phyloP scores from a whole-genome alignment of 2,113 vertebrate species.

The Phoxinus phoxinus region DNA sequence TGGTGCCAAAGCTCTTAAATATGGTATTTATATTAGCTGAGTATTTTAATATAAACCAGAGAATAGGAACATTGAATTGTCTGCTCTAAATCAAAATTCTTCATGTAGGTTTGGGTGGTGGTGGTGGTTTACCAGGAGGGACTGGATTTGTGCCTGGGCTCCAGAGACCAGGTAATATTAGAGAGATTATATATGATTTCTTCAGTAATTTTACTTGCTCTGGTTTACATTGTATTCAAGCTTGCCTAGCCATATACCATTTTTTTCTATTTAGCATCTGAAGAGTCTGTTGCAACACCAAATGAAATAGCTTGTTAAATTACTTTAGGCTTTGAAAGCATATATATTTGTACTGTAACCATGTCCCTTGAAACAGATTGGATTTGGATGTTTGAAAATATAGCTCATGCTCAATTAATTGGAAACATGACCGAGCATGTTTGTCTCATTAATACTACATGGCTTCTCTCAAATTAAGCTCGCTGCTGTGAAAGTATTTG shows the following conservation, averaged over 20 bases:
- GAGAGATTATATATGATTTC: not conserved
- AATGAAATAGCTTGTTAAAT: not conserved
- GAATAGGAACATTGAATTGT: not conserved
- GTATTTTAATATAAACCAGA: not conserved
- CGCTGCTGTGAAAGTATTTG: not conserved
- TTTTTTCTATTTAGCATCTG: not conserved
- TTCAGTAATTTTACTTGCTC: not conserved
- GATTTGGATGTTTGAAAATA: not conserved
- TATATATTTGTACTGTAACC: slow-evolving; percentile 7
- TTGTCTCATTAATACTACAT: not conserved
- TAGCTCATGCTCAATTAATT: not conserved
- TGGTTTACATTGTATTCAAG: not conserved
- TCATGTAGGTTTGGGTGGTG: slow-evolving; percentile 42
- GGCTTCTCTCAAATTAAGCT: not conserved
- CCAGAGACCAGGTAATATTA: not conserved
- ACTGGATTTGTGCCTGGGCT: slow-evolving; percentile 40
- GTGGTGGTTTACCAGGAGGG: slow-evolving; percentile 56
- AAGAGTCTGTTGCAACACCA: not conserved
- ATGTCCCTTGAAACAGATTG: not conserved
- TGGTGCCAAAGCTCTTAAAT: slow-evolving; percentile 57
- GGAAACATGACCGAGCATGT: not conserved
- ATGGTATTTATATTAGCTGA: slow-evolving; percentile 43
- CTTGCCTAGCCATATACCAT: not conserved
- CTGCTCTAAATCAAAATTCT: not conserved
- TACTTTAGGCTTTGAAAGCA: not conserved